Percentiles rank a stretch among this genome's conserved stretches.
Conservation (phyloP, 2,888 invertebrate species). For the Lydus trimaculatus region DNA sequence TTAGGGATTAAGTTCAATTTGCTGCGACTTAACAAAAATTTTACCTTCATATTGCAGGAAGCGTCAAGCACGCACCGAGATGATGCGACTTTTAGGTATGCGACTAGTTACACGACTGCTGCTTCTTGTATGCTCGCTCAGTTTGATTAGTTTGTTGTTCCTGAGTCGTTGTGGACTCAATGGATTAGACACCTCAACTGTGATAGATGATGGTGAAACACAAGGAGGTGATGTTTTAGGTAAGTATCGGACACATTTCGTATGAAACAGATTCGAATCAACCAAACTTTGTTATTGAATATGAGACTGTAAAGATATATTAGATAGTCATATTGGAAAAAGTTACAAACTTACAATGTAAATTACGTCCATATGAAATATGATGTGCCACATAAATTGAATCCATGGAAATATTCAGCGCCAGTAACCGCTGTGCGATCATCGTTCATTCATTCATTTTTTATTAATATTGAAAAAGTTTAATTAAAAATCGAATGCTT, state of each 20-base stretch:
- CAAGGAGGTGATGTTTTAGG: constrained; percentile 44
- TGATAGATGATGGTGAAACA: constrained; percentile 38
- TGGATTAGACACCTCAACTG: constrained; percentile 49
- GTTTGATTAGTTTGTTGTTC: constrained; percentile 65
- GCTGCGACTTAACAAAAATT: too few species aligned
- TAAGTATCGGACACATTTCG: constrained; percentile 25
- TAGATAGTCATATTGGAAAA: neutral
- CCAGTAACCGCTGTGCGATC: neutral
- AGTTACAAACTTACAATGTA: constrained; percentile 8
- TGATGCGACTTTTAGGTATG: constrained; percentile 65
- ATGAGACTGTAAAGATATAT: constrained; percentile 11
- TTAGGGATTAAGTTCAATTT: too few species aligned
- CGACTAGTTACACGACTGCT: constrained; percentile 66
- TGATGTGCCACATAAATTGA: constrained; percentile 14
- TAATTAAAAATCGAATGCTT: neutral
- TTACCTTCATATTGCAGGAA: constrained; percentile 42
- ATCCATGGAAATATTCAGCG: constrained; percentile 12
- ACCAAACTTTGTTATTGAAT: neutral
- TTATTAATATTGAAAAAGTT: neutral
- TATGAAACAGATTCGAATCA: neutral
- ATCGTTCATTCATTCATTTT: neutral
- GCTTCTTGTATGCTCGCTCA: constrained; percentile 65
- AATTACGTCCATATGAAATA: constrained; percentile 8
- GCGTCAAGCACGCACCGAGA: constrained; percentile 56
- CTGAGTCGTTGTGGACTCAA: constrained; percentile 65